These are phyloP conservation scores for Arenaria interpres DNA, from an alignment of 2,113 vertebrate species.

Conservation along the genomic window DNA sequence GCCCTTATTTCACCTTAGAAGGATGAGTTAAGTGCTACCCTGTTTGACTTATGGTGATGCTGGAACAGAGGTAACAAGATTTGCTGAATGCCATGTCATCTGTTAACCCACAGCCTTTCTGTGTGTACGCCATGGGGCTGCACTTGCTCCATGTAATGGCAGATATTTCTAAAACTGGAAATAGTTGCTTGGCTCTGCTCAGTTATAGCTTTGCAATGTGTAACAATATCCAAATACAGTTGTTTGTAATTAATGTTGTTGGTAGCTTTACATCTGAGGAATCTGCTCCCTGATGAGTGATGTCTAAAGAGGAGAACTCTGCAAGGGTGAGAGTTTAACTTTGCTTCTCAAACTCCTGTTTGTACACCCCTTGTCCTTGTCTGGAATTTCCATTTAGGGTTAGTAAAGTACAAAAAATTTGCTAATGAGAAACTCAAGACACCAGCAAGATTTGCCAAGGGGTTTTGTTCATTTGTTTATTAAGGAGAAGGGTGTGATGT, in stretches of 20 bases:
- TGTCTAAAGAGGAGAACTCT: neutral
- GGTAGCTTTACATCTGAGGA: neutral
- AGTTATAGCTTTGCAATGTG: neutral
- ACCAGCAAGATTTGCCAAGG: neutral
- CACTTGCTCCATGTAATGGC: rapidly evolving
- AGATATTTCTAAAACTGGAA: neutral
- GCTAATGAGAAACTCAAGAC: neutral
- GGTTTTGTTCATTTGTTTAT: neutral
- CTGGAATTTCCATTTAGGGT: neutral
- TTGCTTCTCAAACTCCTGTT: neutral
- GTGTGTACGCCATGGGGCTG: too few relatives aligned
- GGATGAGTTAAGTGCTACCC: neutral
- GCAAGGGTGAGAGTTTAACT: neutral
- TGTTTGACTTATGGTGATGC: neutral
- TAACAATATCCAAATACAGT: neutral
- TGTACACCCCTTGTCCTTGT: neutral
- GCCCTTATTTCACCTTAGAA: neutral
- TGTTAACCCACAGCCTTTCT: neutral
- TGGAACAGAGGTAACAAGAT: neutral
- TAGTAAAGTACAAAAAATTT: neutral
- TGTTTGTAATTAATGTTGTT: neutral
- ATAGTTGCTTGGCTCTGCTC: neutral
- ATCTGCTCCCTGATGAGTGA: neutral
- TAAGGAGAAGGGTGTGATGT: neutral
- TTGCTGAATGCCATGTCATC: neutral